phyloP scores from a whole-genome alignment of 2,888 invertebrate genomes.

The Eupithecia dodoneata region DNA sequence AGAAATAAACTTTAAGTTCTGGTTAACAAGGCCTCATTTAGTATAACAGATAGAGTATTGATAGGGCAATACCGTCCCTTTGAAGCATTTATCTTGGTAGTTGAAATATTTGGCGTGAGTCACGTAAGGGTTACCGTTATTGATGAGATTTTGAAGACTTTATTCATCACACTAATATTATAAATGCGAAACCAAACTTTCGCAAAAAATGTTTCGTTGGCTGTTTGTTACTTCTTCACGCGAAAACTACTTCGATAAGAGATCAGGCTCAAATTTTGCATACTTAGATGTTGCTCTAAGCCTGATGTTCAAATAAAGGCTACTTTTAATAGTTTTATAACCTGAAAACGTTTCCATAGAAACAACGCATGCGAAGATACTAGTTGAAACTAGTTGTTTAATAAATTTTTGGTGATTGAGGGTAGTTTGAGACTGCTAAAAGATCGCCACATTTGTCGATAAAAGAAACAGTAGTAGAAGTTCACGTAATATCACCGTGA shows the following conservation, averaged over 20 bases:
- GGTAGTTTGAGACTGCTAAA: background rate
- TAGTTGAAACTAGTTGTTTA: no score
- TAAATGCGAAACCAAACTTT: no score
- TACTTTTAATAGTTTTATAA: no score
- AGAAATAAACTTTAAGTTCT: constrained; percentile 17
- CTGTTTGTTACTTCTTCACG: no score
- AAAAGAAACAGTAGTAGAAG: background rate
- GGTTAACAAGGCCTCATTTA: constrained; percentile 20
- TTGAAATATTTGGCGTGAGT: constrained; percentile 58
- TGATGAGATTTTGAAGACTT: background rate
- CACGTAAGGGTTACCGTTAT: constrained; percentile 46
- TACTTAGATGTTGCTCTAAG: no score
- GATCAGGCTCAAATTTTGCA: no score
- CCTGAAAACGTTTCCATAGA: no score
- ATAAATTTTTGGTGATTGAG: background rate
- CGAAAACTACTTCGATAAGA: no score
- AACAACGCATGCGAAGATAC: no score
- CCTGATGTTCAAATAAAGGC: no score
- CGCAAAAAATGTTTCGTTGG: no score
- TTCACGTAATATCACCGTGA: background rate
- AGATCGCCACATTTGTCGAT: background rate
- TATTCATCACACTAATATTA: no score
- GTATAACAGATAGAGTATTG: constrained; percentile 41
- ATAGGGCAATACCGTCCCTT: constrained; percentile 67
- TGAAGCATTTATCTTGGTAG: constrained; percentile 64